Conservation (phyloP, 2,888 invertebrate genomes). For the Ellobium chinense region DNA sequence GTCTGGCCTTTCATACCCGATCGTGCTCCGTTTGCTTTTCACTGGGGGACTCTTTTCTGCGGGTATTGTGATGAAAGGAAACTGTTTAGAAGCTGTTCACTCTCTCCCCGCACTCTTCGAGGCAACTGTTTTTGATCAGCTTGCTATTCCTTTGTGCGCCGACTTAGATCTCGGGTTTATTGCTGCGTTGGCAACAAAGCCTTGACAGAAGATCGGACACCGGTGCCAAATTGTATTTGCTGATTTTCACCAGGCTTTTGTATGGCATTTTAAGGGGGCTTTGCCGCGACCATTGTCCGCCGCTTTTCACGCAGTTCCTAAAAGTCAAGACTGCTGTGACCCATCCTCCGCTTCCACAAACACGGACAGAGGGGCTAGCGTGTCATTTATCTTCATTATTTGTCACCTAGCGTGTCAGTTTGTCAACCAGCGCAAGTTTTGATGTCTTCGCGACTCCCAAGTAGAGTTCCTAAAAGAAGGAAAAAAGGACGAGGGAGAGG, state of each 20-base stretch:
- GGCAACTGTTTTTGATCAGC: conserved; percentile 52
- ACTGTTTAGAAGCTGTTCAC: conserved; percentile 45
- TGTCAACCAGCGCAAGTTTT: conserved; percentile 43
- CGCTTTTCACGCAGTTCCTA: conserved; percentile 42
- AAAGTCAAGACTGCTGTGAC: conserved; percentile 47
- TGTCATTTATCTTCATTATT: conserved; percentile 61
- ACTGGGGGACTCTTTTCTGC: conserved; percentile 27
- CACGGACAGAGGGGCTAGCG: conserved; percentile 47
- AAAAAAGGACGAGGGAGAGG: background rate
- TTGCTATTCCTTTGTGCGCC: conserved; percentile 52
- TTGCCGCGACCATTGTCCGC: conserved; percentile 48
- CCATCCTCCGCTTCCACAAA: conserved; percentile 51
- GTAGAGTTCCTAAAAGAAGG: conserved; percentile 47
- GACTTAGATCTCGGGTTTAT: conserved; percentile 55
- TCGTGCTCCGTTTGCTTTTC: conserved; percentile 41
- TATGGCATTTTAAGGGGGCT: conserved; percentile 50
- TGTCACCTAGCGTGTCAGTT: conserved; percentile 56
- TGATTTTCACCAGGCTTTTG: conserved; percentile 51
- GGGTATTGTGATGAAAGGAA: conserved; percentile 33
- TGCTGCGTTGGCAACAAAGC: conserved; percentile 52
- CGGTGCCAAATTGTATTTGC: conserved; percentile 56
- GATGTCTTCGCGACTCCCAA: conserved; percentile 45
- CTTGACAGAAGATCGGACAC: conserved; percentile 51
- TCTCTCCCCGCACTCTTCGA: conserved; percentile 27
- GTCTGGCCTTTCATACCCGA: conserved; percentile 39